phyloP scores from a whole-genome alignment of 1,140 invertebrate genomes.

The Augochlora pura region DNA sequence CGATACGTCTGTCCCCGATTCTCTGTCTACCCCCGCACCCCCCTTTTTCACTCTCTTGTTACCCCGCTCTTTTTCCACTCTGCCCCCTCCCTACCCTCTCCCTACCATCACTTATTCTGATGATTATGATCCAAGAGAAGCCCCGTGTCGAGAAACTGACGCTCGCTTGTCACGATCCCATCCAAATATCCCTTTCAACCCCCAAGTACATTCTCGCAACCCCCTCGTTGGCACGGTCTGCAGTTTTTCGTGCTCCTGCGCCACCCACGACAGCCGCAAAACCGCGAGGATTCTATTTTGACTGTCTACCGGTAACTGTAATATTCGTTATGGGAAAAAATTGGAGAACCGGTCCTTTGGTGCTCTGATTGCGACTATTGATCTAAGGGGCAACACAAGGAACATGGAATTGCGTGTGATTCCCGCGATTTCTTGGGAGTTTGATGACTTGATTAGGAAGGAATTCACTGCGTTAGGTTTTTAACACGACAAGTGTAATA shows the following conservation, averaged over 20 bases:
- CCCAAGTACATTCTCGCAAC: too few species aligned
- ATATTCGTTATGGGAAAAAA: not conserved
- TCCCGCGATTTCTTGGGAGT: too few species aligned
- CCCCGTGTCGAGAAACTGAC: constrained; percentile 17
- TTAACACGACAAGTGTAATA: too few species aligned
- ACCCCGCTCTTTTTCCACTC: not conserved
- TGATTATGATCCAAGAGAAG: constrained; percentile 13
- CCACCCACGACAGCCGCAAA: too few species aligned
- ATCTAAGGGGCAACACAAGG: too few species aligned
- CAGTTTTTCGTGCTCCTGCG: not conserved
- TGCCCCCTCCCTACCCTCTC: not conserved
- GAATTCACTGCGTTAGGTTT: too few species aligned
- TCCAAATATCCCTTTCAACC: constrained; percentile 21
- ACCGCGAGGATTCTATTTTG: not conserved
- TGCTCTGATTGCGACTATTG: too few species aligned
- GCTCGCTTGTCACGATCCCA: constrained; percentile 1
- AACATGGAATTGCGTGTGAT: too few species aligned
- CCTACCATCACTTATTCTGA: not conserved
- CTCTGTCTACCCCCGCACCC: not conserved
- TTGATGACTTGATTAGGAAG: too few species aligned
- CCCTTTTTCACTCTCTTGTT: not conserved
- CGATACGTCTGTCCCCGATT: constrained; percentile 54
- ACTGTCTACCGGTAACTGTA: not conserved
- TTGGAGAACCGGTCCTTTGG: not conserved
- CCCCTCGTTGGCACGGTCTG: not conserved